Base-by-base conservation (phyloP, 2,888 invertebrate species). In the Agrenia bidenticulata region DNA sequence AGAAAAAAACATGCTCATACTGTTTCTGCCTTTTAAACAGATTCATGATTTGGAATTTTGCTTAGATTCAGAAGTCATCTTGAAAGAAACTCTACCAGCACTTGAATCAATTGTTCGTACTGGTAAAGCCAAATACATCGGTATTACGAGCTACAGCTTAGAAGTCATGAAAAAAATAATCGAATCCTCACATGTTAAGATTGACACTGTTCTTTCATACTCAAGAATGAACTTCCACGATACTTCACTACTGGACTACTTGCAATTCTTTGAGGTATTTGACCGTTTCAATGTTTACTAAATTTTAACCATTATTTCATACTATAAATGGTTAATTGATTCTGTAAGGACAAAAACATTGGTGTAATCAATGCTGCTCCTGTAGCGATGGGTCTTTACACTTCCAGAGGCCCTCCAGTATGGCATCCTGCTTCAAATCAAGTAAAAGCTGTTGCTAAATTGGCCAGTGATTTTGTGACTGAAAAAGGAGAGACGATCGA, bases 21-120 rank as follows among this genome's bases (percentile, higher is more conserved):
- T 15, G 37, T n/a, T n/a, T n/a, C n/a, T n/a, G n/a, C n/a, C n/a
- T n/a, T n/a, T n/a, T n/a, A n/a, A 21, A 49, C 78, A 95, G 93
- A 85, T 95, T n/a, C 96, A 96, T 78, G 96, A 97, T 78, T 82
- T 91, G 61, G 94, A 95, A 77, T 96, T 94, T 79, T 90, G 92
- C 0, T 86, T 88, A 5, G 87, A 85, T 69, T 79, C 87, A 21
- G 87, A 91, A 49, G 81, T 89, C 11, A 83, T 97, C 2, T 76
- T 94, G 0, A 88, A 89, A 59, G 94, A 96, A 81, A 94, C 94
- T 0, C 79, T 97, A 42, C 95, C 95, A 2, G 86, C 88, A 1
- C 80, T 96, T 13, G 87, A 89, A 74, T 86, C 85, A 76, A 84
- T 90, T 9, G 88, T 90, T 1, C 83, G 85, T 27, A 85, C 87